Percentiles rank a stretch among this genome's conserved stretches.
These are phyloP conservation scores for Scytalopus superciliaris DNA, from an alignment of 2,113 vertebrate genomes.

Conservation along the genomic window DNA sequence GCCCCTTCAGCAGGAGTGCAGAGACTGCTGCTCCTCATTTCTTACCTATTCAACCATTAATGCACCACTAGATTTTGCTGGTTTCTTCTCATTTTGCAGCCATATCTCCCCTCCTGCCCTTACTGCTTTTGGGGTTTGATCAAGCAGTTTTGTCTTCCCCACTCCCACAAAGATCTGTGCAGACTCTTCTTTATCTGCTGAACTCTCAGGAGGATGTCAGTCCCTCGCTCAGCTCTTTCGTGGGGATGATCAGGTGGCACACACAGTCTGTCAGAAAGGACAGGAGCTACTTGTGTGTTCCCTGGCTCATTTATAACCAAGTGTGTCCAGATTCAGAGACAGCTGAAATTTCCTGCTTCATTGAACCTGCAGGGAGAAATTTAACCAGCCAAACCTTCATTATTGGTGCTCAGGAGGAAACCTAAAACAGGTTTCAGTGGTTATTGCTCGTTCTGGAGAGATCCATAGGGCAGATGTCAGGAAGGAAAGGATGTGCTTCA, in stretches of 20 bases:
- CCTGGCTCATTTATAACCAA: neutral
- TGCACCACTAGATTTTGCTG: neutral
- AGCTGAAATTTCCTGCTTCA: neutral
- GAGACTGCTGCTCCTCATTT: neutral
- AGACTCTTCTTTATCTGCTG: neutral
- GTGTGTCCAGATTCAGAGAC: neutral
- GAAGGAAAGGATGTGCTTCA: neutral
- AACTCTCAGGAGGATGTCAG: neutral
- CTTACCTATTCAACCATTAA: neutral
- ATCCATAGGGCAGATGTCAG: neutral
- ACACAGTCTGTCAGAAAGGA: neutral
- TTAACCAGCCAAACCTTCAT: neutral
- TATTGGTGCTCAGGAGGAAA: neutral
- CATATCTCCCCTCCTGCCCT: neutral
- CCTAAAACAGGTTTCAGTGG: neutral
- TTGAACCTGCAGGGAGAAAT: neutral
- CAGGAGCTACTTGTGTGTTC: neutral
- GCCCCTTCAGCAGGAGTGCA: neutral
- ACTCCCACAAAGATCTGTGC: neutral
- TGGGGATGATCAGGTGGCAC: accelerated
- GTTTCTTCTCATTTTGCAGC: neutral
- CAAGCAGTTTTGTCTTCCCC: neutral
- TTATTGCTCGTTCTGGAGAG: neutral
- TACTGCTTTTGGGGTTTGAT: neutral
- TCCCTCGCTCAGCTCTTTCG: neutral